phyloP scores from a whole-genome alignment of 2,888 invertebrate genomes.

The Cheilosia vulpina region DNA sequence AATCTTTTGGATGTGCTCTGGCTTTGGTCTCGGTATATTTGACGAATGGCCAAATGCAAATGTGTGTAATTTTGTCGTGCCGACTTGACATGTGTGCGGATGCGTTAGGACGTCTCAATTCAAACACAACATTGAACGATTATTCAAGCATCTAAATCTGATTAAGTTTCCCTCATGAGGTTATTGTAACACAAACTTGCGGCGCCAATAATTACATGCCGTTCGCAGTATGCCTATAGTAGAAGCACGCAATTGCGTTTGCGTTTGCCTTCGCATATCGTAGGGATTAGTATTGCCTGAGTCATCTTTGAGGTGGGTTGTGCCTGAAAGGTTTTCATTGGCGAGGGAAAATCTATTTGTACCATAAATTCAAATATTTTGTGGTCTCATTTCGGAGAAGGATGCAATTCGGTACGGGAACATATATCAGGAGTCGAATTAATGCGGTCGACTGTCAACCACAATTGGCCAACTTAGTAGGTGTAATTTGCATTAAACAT shows the following conservation, averaged over 20 bases:
- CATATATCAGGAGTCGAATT: not conserved
- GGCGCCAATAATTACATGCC: constrained; percentile 62
- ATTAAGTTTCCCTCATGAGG: constrained; percentile 61
- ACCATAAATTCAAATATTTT: constrained; percentile 6
- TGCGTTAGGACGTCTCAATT: constrained; percentile 48
- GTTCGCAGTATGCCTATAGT: not conserved
- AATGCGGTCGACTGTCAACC: not conserved
- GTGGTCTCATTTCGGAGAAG: not conserved
- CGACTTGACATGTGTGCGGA: constrained; percentile 53
- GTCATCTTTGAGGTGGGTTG: not conserved
- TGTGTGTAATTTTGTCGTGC: constrained; percentile 54
- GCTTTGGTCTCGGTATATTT: constrained; percentile 34
- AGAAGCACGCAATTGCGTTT: not conserved
- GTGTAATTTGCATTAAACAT: not conserved
- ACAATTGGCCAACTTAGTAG: not conserved
- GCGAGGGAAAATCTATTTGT: not conserved
- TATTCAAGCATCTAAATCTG: constrained; percentile 68
- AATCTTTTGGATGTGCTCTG: constrained; percentile 31
- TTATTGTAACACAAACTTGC: constrained; percentile 56
- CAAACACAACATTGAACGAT: constrained; percentile 54
- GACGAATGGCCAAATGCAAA: constrained; percentile 63
- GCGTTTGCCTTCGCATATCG: not conserved
- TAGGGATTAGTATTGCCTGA: constrained; percentile 1
- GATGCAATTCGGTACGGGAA: not conserved
- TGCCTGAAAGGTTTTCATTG: not conserved